phyloP scores from a whole-genome alignment of 2,113 vertebrate species.

The Telmatochromis brichardi region DNA sequence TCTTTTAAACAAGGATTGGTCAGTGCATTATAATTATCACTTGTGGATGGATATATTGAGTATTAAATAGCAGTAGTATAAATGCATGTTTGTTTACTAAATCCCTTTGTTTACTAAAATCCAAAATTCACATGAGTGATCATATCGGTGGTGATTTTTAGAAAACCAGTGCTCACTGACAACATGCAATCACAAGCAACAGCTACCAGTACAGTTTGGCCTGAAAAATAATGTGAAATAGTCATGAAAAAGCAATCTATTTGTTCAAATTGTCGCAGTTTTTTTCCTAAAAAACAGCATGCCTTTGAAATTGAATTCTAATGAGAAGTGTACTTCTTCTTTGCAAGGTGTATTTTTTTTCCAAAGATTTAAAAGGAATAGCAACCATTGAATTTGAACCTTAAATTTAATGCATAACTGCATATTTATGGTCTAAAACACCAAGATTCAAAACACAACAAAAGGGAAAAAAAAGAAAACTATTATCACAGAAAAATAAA shows the following conservation, averaged over 20 bases:
- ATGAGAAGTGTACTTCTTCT: neutral
- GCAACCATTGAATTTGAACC: neutral
- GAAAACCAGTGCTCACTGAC: neutral
- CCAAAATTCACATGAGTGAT: neutral
- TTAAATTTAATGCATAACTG: neutral
- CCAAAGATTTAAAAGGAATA: neutral
- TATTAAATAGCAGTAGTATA: neutral
- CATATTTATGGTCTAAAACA: neutral
- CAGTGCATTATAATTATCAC: neutral
- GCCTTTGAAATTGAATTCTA: neutral
- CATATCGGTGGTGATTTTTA: neutral
- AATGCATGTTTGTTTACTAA: neutral
- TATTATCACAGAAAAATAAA: neutral
- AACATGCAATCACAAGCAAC: neutral
- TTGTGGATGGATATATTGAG: neutral
- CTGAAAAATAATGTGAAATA: neutral
- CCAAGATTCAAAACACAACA: neutral
- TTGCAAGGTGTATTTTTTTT: neutral
- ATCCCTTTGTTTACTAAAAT: neutral
- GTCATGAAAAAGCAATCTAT: neutral
- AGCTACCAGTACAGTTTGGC: neutral
- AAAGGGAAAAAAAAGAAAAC: rapidly evolving
- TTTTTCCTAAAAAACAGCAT: neutral
- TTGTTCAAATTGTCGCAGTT: neutral
- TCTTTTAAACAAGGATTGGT: neutral